Evolutionary conservation across 2,888 invertebrate species (phyloP).

Genomic region (Kryphioiulus occultus): DNA sequence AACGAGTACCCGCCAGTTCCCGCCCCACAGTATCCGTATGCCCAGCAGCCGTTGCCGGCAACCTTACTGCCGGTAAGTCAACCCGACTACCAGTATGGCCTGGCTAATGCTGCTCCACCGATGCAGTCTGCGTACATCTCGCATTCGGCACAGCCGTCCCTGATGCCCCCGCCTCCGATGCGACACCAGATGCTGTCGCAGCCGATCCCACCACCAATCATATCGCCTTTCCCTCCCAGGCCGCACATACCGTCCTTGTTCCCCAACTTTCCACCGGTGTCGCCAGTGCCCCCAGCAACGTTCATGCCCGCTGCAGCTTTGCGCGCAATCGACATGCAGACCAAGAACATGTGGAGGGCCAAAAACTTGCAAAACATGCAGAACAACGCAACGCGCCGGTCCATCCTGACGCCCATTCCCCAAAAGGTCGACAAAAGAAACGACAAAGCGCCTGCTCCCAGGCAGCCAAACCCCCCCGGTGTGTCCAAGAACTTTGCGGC

Average conservation of each 20-base stretch:
- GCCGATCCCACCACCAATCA: neutral
- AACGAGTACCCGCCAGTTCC: neutral
- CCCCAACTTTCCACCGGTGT: neutral
- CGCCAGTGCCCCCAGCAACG: neutral
- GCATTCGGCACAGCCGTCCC: neutral
- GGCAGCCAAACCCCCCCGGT: too few relatives aligned
- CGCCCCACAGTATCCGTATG: neutral
- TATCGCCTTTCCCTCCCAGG: neutral
- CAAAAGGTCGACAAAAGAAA: neutral
- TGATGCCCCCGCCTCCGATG: neutral
- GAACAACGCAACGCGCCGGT: neutral
- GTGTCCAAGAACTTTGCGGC: neutral
- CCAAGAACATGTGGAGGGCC: neutral
- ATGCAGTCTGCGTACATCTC: neutral
- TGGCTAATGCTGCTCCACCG: neutral
- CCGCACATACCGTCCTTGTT: neutral
- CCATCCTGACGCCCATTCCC: neutral
- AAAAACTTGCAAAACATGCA: neutral
- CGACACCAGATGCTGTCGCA: neutral
- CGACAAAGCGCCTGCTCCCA: neutral
- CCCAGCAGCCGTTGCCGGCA: neutral
- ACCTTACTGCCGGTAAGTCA: neutral
- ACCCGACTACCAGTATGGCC: neutral
- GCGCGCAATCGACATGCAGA: neutral
- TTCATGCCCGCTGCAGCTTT: neutral